Evolutionary conservation across 2,113 vertebrate species (phyloP).

Genomic region (Nipponia nippon): DNA sequence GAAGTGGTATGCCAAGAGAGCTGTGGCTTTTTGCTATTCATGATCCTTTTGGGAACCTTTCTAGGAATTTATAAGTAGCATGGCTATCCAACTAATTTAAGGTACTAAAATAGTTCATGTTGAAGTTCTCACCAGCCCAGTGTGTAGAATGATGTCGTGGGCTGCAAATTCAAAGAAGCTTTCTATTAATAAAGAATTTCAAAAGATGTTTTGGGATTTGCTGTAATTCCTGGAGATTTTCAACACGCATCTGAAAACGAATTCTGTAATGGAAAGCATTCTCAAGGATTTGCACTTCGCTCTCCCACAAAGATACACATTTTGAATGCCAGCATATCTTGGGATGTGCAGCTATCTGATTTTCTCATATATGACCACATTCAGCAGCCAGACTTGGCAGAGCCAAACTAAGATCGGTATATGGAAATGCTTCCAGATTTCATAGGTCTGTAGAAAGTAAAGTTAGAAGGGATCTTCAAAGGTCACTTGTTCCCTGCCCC

Average conservation of each 20-base stretch:
- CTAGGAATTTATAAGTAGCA: conserved; percentile 53
- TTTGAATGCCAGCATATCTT: neutral
- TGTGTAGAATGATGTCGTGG: neutral
- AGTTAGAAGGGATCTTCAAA: neutral
- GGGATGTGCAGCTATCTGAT: neutral
- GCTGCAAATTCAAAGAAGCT: neutral
- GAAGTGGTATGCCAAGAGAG: conserved; percentile 27
- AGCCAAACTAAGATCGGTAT: neutral
- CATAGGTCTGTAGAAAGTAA: neutral
- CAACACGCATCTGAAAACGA: neutral
- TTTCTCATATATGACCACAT: neutral
- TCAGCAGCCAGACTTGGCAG: neutral
- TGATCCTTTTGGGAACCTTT: conserved; percentile 55
- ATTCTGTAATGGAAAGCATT: conserved; percentile 1
- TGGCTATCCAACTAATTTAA: neutral
- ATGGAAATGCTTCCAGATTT: neutral
- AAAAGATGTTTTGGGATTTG: conserved; percentile 2
- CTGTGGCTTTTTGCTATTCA: conserved; percentile 37
- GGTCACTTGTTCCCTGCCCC: neutral
- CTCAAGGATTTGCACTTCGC: neutral
- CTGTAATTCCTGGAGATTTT: conserved; percentile 39
- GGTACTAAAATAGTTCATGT: neutral
- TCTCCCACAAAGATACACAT: neutral
- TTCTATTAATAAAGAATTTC: neutral
- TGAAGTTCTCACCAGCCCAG: conserved; percentile 5